phyloP scores from a whole-genome alignment of 2,888 invertebrate species.

The Pyrrhia umbra region DNA sequence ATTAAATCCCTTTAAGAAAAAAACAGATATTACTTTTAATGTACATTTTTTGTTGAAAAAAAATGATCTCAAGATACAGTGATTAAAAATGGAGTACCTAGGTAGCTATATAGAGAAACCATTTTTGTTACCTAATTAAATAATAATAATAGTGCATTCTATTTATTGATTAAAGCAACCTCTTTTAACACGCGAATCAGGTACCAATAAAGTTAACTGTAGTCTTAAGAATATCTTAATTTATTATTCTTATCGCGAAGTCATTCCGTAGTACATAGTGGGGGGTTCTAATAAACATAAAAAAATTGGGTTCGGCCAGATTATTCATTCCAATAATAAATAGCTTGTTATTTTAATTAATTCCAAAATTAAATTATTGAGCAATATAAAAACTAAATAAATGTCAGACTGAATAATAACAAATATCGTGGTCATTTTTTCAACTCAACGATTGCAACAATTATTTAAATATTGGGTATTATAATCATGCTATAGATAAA shows the following conservation, averaged over 20 bases:
- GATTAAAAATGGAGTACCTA: no score
- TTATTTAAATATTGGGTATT: conserved; percentile 13
- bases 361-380: conserved; percentile 6
- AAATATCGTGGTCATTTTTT: background rate
- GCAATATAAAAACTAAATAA: background rate
- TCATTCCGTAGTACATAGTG: background rate
- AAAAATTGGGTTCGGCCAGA: background rate
- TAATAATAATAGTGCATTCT: no score
- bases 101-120: no score
- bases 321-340: background rate
- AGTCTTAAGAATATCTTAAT: background rate
- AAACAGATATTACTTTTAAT: no score
- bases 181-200: background rate
- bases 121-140: no score
- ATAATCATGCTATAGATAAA: conserved; percentile 52
- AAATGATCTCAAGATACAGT: no score
- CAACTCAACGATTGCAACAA: conserved; percentile 1
- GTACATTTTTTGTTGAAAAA: no score
- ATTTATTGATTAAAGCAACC: no score
- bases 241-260: background rate
- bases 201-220: background rate
- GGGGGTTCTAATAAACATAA: background rate
- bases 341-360: no score
- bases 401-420: background rate
- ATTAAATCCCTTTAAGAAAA: no score